Evolutionary conservation across 2,888 invertebrate species (phyloP), one percentile per base, ranked within the genome.

Genomic region (Drosophila tripunctata): DNA sequence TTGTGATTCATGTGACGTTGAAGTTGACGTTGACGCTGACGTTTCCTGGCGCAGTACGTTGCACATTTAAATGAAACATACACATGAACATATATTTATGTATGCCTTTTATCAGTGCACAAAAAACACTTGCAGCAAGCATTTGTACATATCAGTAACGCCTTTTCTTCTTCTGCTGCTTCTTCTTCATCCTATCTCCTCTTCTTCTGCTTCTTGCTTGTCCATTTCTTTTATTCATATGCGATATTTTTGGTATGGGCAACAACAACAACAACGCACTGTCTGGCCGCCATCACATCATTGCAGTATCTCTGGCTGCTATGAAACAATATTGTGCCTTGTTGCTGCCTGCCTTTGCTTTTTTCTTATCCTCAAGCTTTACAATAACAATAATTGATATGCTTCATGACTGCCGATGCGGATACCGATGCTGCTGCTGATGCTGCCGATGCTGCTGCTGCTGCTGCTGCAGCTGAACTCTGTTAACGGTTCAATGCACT

Each of bases 381-480:
- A 62, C 75, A 79, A 76, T 68, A 69, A 74, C 58, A 80, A 79
- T 72, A 82, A 83, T 75, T 83, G 83, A 80, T 80, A 80, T 75
- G 78, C 70, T 67, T 27, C 38, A 41, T 45, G 31, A n/a, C n/a
- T n/a, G n/a, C n/a, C n/a, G n/a, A n/a, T n/a, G n/a, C n/a, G n/a
- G n/a, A n/a, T n/a, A n/a, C n/a, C n/a, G 27, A 52, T 41, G 36
- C 41, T 45, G 57, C 52, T 48, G 55, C 47, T 8, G 54, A 21
- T 45, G 41, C 41, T 44, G 55, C 30, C 60, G 71, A 57, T n/a
- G 27, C 27, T 27, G 27, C 55, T 41, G 36, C 41, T 45, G 57
- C 52, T 48, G 55, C 47, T 8, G 54, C 27, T 45, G 41, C 41
- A 40, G 55, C 30, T 63, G 71, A 57, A 72, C 68, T 72, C 73